phyloP scores from a whole-genome alignment of 30 jellyfish, hydroid and myxozoan species.

The Sanderia malayensis region DNA sequence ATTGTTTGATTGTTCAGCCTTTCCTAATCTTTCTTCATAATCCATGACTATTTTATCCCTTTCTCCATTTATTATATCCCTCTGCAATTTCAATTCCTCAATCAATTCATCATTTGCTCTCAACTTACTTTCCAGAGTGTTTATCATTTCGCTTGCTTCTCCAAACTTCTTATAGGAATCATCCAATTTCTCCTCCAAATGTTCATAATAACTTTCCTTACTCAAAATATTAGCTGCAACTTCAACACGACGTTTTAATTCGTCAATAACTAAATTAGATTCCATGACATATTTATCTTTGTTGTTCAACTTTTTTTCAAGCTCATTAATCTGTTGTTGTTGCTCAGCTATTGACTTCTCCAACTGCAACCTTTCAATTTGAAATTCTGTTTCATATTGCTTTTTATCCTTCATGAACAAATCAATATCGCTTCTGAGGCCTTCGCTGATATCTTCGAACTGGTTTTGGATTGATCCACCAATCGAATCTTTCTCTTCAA shows the following conservation, averaged over 20 bases:
- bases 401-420: constrained; percentile 65
- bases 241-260: constrained; percentile 68
- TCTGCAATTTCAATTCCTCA: constrained; percentile 45
- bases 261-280: constrained; percentile 45
- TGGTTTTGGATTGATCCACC: constrained; percentile 72
- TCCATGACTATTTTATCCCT: constrained; percentile 52
- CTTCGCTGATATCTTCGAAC: constrained; percentile 77
- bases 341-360: constrained; percentile 53
- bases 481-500: constrained; percentile 56
- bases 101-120: constrained; percentile 14
- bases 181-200: constrained; percentile 62
- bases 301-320: background rate
- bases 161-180: constrained; percentile 42
- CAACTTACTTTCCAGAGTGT: constrained; percentile 6
- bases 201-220: constrained; percentile 63
- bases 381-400: constrained; percentile 68
- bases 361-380: constrained; percentile 61
- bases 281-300: constrained; percentile 49
- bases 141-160: constrained; percentile 32
- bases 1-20: constrained; percentile 41
- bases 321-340: constrained; percentile 31
- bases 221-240: constrained; percentile 74
- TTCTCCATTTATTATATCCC: constrained; percentile 45
- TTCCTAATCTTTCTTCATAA: constrained; percentile 67
- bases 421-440: constrained; percentile 88